Evolutionary conservation across 2,113 vertebrate species (phyloP).

Genomic region (Thomomys bottae): DNA sequence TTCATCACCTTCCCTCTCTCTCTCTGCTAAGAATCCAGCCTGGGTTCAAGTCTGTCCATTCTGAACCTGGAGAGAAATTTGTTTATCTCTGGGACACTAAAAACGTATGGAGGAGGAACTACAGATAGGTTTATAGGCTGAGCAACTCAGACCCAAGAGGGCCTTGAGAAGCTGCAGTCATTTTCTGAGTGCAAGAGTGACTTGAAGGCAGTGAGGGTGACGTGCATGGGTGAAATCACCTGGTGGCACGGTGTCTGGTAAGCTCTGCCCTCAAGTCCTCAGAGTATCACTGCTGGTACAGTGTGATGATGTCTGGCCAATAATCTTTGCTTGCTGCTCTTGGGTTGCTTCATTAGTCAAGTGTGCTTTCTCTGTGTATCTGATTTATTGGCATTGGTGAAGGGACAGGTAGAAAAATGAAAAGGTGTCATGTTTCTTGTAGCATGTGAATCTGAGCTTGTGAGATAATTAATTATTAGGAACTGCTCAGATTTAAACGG

Average conservation of each 20-base stretch:
- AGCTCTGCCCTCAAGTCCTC: too few relatives aligned
- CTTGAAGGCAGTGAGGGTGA: background rate
- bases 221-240: background rate
- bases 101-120: background rate
- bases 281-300: conserved; percentile 26
- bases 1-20: background rate
- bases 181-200: conserved; percentile 14
- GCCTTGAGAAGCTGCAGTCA: conserved; percentile 23
- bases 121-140: background rate
- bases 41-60: background rate
- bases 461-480: conserved; percentile 72
- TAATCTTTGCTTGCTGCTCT: conserved; percentile 67
- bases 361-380: conserved; percentile 60
- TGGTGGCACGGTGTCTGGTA: background rate
- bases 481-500: conserved; percentile 51
- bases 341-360: conserved; percentile 65
- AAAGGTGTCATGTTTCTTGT: conserved; percentile 71
- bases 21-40: background rate
- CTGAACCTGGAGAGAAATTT: background rate
- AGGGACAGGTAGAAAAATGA: conserved; percentile 72
- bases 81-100: background rate
- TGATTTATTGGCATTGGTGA: conserved; percentile 64
- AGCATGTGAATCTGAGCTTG: conserved; percentile 56
- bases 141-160: background rate
- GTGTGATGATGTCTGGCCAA: conserved; percentile 47